Base-by-base conservation (phyloP, 2,888 invertebrate genomes). In the Entomobrya proxima region DNA sequence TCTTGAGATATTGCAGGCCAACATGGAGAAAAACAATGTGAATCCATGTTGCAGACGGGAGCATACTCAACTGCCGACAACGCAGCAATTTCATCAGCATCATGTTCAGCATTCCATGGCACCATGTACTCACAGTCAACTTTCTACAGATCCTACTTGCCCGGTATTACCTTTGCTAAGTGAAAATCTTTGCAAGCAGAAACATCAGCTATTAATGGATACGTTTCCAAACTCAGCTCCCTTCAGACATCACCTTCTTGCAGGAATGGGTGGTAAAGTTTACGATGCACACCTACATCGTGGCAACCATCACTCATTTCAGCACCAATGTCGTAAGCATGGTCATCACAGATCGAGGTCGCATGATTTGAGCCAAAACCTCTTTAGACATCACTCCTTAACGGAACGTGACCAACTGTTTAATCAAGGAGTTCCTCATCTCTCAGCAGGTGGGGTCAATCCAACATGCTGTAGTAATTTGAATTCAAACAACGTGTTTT, bases 11-110 rank as follows among this genome's bases (percentile, higher is more conserved):
- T 96, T 97, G 91, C 95, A 96, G 92, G 96, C 96, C 90, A 97
- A 96, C 92, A 96, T 97, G 96, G 96, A 96, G 92, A 96, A 96
- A 92, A 96, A 96, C 93, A 96, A 96, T 92, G 85, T 91, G 89
- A 86, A 85, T 67, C 82, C 91, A 69, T 89, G 90, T 88, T 87
- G 90, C 86, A 87, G 88, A 69, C 90, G 90, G 88, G 89, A 90
- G 84, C 90, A 90, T 76, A 86, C 85, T 86, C 85, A 85, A 52
- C 82, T 37, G n/a, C 50, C 50, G 21, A 18, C 40, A 13, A 5
- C 13, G 15, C 81, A 44, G 11, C 58, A n/a, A n/a, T n/a, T n/a
- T n/a, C n/a, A n/a, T 30, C 84, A 77, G 11, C 64, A 84, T 61
- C 81, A 82, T 35, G 79, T 79, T 35, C 80, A 88, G 55, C 86